These are phyloP conservation scores for Leptonema lineaticorne DNA, from an alignment of 1,140 invertebrate species.

Conservation along the genomic window DNA sequence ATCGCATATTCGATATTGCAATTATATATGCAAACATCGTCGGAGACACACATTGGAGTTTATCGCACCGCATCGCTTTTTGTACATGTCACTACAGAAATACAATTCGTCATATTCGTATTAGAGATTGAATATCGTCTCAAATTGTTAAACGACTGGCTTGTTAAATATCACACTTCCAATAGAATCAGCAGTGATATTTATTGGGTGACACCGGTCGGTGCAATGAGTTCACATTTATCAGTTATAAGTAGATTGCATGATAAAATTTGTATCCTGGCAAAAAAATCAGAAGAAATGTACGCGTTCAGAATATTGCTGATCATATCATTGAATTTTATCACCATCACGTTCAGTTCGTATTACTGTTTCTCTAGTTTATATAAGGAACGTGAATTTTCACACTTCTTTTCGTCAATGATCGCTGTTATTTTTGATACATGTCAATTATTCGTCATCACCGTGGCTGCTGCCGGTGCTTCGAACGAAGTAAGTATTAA, in stretches of 20 bases:
- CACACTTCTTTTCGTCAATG: constrained; percentile 2
- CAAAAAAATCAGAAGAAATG: constrained; percentile 16
- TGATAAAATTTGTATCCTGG: constrained; percentile 27
- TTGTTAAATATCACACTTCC: constrained; percentile 17
- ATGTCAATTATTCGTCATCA: constrained; percentile 17
- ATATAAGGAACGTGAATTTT: not conserved
- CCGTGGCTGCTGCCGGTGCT: constrained; percentile 2
- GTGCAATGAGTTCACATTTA: constrained; percentile 24
- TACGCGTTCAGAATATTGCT: constrained; percentile 23
- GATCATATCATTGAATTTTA: constrained; percentile 28
- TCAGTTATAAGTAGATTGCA: constrained; percentile 27
- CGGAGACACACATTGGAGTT: not conserved
- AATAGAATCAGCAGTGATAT: not conserved
- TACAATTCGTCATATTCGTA: constrained; percentile 25
- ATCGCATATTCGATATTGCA: not conserved
- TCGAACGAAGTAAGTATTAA: constrained; percentile 27
- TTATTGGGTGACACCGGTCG: constrained; percentile 28
- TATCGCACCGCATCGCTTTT: not conserved
- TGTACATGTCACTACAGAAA: constrained; percentile 20
- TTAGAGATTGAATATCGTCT: constrained; percentile 22
- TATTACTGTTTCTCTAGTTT: constrained; percentile 32
- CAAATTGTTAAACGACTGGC: constrained; percentile 25
- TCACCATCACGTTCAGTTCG: constrained; percentile 24
- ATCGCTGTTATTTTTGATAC: constrained; percentile 22
- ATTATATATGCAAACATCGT: not conserved